Conservation (phyloP, 2,113 vertebrate genomes). For the Heterotis niloticus region DNA sequence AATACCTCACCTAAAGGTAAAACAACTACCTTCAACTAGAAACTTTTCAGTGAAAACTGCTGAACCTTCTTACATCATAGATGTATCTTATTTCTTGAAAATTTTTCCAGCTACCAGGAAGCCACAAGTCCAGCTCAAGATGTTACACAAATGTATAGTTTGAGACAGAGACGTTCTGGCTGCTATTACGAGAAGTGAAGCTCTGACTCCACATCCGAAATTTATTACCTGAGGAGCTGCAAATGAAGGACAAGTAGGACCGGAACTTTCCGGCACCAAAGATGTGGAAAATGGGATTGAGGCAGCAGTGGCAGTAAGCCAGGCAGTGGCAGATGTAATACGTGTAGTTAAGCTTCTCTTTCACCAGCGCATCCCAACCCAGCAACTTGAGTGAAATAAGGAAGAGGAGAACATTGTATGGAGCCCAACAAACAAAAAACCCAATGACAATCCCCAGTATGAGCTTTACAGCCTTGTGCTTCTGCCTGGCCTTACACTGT, state of each 20-base stretch:
- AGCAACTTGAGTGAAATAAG: conserved; percentile 34
- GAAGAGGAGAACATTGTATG: conserved; percentile 53
- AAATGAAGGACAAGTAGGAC: conserved; percentile 36
- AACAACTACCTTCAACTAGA: no score
- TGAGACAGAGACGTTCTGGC: background rate
- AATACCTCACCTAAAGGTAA: no score
- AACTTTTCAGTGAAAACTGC: no score
- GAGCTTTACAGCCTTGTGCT: conserved; percentile 45
- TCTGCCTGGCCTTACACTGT: conserved; percentile 45
- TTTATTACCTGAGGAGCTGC: background rate
- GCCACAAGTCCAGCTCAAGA: no score
- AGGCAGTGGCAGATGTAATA: conserved; percentile 46
- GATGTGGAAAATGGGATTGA: conserved; percentile 62
- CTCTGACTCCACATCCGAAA: background rate
- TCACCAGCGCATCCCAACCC: conserved; percentile 20
- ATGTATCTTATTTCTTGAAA: no score
- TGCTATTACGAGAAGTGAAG: conserved; percentile 13
- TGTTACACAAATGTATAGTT: conserved; percentile 3
- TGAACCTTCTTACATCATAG: no score
- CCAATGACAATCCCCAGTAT: conserved; percentile 53
- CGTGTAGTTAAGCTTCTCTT: conserved; percentile 33
- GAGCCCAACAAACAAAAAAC: conserved; percentile 64
- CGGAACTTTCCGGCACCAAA: conserved; percentile 59
- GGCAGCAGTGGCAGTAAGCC: conserved; percentile 56
- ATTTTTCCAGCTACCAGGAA: no score